Evolutionary conservation across 1,140 invertebrate genomes (phyloP).

Genomic region (Bombyx mori): ASM3026992v2 NC_085114.1:13410501-13411000

Average conservation of each 20-base stretch:
- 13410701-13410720: slow-evolving; percentile 57
- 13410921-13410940: slow-evolving; percentile 28
- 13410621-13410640: slow-evolving; percentile 47
- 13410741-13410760: slow-evolving; percentile 40
- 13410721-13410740: slow-evolving; percentile 27
- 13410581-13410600: slow-evolving; percentile 45
- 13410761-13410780: slow-evolving; percentile 30
- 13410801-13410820: slow-evolving; percentile 39
- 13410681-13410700: slow-evolving; percentile 32
- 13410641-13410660: slow-evolving; percentile 55
- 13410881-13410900: slow-evolving; percentile 7
- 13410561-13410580: slow-evolving; percentile 5
- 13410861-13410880: slow-evolving; percentile 4
- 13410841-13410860: slow-evolving; percentile 2
- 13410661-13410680: slow-evolving; percentile 41
- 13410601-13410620: slow-evolving; percentile 48
- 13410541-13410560: slow-evolving; percentile 17
- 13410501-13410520: no score
- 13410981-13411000: background rate
- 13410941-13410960: slow-evolving; percentile 18
- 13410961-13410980: slow-evolving; percentile 7
- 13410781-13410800: slow-evolving; percentile 15
- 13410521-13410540: background rate
- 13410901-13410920: slow-evolving; percentile 33
- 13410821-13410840: slow-evolving; percentile 9